These are phyloP conservation scores for Cataglyphis altisquamis DNA, from an alignment of 2,888 invertebrate species.

Conservation along the genomic window DNA sequence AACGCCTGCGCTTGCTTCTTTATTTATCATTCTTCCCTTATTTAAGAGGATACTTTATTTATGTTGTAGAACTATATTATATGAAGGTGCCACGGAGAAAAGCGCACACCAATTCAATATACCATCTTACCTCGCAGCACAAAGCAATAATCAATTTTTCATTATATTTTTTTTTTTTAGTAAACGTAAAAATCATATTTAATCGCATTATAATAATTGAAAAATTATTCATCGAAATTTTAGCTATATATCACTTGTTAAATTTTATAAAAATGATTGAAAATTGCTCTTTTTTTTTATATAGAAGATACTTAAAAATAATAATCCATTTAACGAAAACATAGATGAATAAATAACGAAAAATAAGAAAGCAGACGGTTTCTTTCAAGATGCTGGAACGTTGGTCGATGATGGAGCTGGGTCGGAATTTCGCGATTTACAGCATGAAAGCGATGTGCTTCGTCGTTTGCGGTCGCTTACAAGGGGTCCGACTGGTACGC, in stretches of 20 bases:
- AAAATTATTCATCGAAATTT: neutral
- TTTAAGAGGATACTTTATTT: conserved; percentile 38
- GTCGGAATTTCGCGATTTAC: conserved; percentile 47
- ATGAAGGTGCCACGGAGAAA: conserved; percentile 4
- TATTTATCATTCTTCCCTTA: conserved; percentile 28
- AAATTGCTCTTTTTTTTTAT: neutral
- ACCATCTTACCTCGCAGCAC: neutral
- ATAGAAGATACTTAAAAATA: conserved; percentile 17
- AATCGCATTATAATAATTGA: neutral
- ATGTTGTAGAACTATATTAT: conserved; percentile 22
- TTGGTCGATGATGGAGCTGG: conserved; percentile 36
- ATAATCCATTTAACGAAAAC: conserved; percentile 27
- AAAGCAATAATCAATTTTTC: neutral
- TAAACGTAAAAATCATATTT: neutral
- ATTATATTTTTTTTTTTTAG: neutral
- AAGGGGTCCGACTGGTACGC: conserved; percentile 24
- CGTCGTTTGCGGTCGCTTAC: conserved; percentile 27
- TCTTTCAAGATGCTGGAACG: conserved; percentile 31
- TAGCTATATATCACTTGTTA: neutral
- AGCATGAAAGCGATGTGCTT: conserved; percentile 43
- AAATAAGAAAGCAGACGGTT: neutral
- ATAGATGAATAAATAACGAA: conserved; percentile 21
- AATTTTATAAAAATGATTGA: conserved; percentile 13
- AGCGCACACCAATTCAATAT: conserved; percentile 2
- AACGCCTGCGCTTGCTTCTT: conserved; percentile 28